Evolutionary conservation across 2,113 vertebrate species (phyloP), one percentile per base, ranked within the genome.

Genomic region (Oenanthe melanoleuca): DNA sequence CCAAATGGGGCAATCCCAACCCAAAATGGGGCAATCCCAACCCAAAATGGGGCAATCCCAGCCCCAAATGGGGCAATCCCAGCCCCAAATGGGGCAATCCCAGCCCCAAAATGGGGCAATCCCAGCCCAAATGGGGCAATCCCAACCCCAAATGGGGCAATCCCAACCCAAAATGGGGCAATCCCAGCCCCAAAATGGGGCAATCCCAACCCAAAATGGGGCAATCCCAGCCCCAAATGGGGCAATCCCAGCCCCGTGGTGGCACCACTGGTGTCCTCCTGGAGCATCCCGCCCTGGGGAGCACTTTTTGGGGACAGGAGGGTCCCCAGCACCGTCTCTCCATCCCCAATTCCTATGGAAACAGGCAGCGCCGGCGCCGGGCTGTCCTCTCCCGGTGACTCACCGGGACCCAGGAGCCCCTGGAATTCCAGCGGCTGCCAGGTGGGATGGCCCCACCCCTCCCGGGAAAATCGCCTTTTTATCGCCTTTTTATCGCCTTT

Each of bases 271-370:
- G 50, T 52, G 9, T 33, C 63, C 38, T 20, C 44, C 19, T 50
- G 50, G 50, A 25, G 49, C 49, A 50, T 26, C 49, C 66, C 12
- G 0, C 53, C 44, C 44, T 45, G 44, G 44, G 44, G 19, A 45
- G 44, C 9, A 19, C 8, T 80, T 93, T 95, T 33, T 4, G 8
- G 80, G 87, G 47, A 28, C 12, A 12, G 33, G 7, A 24, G 15
- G 89, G 81, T 79, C 49, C 67, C 73, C 29, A 40, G 31, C 3
- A 16, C n/a, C 4, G 17, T 44, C 64, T 88, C 84, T 0, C 65
- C 90, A 89, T 93, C 94, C 96, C 95, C 80, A 93, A 97, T 98
- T 96, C 61, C 97, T 95, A 97, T 97, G 96, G 97, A 55, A 97
- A 98, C 98, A 72, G 89, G 88, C 94, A 52, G 97, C 50, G 23